Percentiles rank a stretch among this genome's conserved stretches.
Conservation (phyloP, 92 coral and sea anemone species). For the Diadumene lineata region DNA sequence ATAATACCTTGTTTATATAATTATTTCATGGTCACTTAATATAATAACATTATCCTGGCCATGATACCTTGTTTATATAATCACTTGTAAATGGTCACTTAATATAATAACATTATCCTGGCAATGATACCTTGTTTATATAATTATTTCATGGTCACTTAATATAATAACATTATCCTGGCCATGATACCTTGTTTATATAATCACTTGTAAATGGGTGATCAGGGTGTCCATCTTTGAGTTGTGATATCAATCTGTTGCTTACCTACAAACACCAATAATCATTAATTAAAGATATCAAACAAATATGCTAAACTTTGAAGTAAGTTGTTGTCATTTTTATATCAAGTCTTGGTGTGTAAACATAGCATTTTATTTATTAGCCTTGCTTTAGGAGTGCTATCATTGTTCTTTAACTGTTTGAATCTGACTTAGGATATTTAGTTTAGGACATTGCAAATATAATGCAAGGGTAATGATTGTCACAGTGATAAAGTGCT, state of each 20-base stretch:
- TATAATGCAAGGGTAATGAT: too few relatives aligned
- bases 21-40: neutral
- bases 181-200: slow-evolving; percentile 62
- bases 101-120: neutral
- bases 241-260: slow-evolving; percentile 86
- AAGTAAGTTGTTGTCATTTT: too few relatives aligned
- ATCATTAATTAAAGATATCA: too few relatives aligned
- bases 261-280: slow-evolving; percentile 63
- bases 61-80: slow-evolving; percentile 63
- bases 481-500: too few relatives aligned
- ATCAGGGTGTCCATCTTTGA: slow-evolving; percentile 89
- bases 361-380: too few relatives aligned
- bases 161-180: neutral
- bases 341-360: too few relatives aligned
- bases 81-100: neutral
- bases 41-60: neutral
- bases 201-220: slow-evolving; percentile 84
- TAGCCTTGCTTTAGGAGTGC: too few relatives aligned
- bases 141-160: neutral
- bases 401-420: too few relatives aligned
- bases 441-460: too few relatives aligned
- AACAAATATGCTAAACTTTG: too few relatives aligned
- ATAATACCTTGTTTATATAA: slow-evolving; percentile 63
- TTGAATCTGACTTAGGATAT: too few relatives aligned
- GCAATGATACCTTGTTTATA: slow-evolving; percentile 43